Base-by-base conservation (phyloP, 2,113 vertebrate species). In the Hymenochirus boettgeri region DNA sequence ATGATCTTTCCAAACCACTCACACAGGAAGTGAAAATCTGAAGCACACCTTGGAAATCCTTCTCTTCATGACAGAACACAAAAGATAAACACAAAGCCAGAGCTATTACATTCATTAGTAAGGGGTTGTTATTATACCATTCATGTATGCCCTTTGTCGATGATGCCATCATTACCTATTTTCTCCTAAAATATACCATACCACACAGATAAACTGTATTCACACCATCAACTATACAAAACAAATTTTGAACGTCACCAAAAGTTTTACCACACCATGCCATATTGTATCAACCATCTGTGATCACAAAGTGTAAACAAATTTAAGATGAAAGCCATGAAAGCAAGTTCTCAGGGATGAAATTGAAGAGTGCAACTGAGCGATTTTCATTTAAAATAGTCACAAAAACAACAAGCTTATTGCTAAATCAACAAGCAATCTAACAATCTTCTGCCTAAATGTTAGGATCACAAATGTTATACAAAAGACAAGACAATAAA, bases 1-100 rank as follows among this genome's bases (percentile, higher is more conserved):
- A 75, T 81, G 80, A 75, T 71, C 66, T 79, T 80, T 77, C 70
- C 75, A 78, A 78, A 82, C 80, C 81, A 83, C 77, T 81, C 87
- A 85, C 78, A 84, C 83, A 76, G 81, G 76, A 74, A 81, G 76
- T 75, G 73, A 80, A 79, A 79, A 78, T 70, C 77, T 75, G 71
- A 71, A 77, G 71, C 80, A 72, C 58, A 82, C 75, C 69, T 76
- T 77, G 77, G 54, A 81, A 76, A 84, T 62, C 73, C 75, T 83
- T 83, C 81, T 78, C 22, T 48, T 48, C 79, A 82, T 72, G 76
- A 73, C 81, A 72, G 76, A 81, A 82, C 76, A 89, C 78, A 86
- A 86, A 78, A 75, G 77, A 71, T 69, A 76, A 72, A 82, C 88
- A 92, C 82, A 91, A 83, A 88, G 83, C 86, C 80, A 88, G 83